Evolutionary conservation across 2,113 vertebrate genomes (phyloP), one percentile per base, ranked within the genome.

Genomic region (Charadrius vociferus): DNA sequence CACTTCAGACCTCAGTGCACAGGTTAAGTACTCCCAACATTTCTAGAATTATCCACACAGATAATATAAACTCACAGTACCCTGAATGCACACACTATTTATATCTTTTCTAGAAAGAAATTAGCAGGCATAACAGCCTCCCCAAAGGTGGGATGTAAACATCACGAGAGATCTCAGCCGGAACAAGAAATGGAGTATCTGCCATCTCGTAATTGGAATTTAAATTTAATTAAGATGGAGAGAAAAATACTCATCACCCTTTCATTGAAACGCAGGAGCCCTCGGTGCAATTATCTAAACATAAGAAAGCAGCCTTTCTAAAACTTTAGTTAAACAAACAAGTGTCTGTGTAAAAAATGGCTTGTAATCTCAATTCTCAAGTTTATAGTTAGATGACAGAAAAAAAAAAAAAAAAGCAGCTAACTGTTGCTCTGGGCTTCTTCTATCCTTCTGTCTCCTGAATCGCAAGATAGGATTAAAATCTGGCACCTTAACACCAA

Each of bases 191-290:
- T 67, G 41, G 34, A 90, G 32, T 88, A 90, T 83, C 81, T 93
- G 32, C 88, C 74, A 81, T 39, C 67, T 88, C 1, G 0, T 93
- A 93, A 94, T 27, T 81, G 30, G 71, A 96, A 88, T 81, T 90
- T 50, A 86, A 59, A 90, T 95, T 93, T 81, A 90, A 94, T 94
- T 94, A 88, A 91, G 90, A 81, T 32, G 27, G 70, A 95, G 43
- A 92, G 66, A 92, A 91, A 94, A 96, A 86, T 63, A 50, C 18
- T 93, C 37, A 74, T 80, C 58, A 86, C 7, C 37, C 14, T 88
- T 87, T n/a, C 37, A 62, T 15, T 36, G 18, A 83, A 94, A 92
- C 43, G 19, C 32, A 63, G 20, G 41, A 83, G 32, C 2, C 29
- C 23, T 59, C 67, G 11, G 7, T 79, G 27, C 34, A 81, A 29